These are phyloP conservation scores for Pseudochromis fuscus DNA, from an alignment of 2,797 vertebrate genomes.

Conservation along the genomic window DNA sequence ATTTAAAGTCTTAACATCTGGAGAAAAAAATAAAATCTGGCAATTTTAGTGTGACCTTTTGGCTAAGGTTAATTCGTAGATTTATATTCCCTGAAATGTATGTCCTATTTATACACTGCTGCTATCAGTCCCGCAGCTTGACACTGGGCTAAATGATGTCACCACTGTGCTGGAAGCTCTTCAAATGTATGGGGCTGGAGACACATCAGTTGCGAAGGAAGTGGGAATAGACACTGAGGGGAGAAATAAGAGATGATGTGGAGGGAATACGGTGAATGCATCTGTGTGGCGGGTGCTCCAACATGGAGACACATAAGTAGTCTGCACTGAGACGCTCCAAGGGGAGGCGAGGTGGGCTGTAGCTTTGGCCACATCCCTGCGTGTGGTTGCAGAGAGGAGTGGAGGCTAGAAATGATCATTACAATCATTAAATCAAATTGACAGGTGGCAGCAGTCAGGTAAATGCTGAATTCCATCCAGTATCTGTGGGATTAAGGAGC, in stretches of 20 bases:
- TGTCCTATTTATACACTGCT: constrained; percentile 62
- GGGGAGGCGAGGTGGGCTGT: constrained; percentile 48
- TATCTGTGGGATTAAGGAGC: constrained; percentile 79
- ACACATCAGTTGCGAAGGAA: constrained; percentile 31
- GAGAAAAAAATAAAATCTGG: constrained; percentile 31
- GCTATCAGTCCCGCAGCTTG: constrained; percentile 54
- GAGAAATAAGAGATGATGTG: constrained; percentile 54
- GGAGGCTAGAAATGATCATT: constrained; percentile 80
- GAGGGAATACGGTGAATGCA: constrained; percentile 42
- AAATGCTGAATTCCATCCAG: constrained; percentile 68
- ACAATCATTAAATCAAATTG: constrained; percentile 82
- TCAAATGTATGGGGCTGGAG: constrained; percentile 49
- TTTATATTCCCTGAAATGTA: constrained; percentile 53
- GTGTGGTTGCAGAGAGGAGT: constrained; percentile 48
- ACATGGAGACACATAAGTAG: constrained; percentile 56
- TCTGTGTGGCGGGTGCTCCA: constrained; percentile 56
- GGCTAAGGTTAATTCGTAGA: constrained; percentile 54
- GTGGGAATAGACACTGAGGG: constrained; percentile 35
- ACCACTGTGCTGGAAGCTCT: constrained; percentile 62
- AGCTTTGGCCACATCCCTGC: constrained; percentile 43
- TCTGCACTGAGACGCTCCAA: constrained; percentile 35
- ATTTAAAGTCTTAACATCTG: constrained; percentile 34
- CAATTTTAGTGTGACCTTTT: constrained; percentile 33
- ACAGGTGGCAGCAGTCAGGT: constrained; percentile 78
- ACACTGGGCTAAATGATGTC: constrained; percentile 63